Evolutionary conservation across 2,888 invertebrate genomes (phyloP).

Genomic region (Hyppa rectilinea): DNA sequence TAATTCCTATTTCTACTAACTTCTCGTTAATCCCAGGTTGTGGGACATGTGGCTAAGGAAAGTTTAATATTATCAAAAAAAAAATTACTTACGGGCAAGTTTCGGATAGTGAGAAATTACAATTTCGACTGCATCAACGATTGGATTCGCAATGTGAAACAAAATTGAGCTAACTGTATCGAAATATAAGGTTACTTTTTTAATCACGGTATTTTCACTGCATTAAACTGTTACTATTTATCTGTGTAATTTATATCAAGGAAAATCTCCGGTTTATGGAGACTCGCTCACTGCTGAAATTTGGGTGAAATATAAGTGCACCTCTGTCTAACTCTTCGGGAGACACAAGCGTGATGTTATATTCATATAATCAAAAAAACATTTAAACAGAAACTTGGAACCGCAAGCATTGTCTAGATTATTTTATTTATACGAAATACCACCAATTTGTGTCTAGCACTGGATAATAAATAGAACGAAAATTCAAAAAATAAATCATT

Average conservation of each 20-base stretch:
- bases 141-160: not conserved
- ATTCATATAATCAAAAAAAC: not conserved
- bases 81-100: not conserved
- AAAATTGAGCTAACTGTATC: not conserved
- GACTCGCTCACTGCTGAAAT: not conserved
- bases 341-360: not conserved
- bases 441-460: no score
- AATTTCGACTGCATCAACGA: not conserved
- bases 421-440: not conserved
- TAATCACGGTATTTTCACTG: not conserved
- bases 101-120: not conserved
- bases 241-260: not conserved
- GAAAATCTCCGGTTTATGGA: not conserved
- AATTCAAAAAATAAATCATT: slow-evolving; percentile 7
- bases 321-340: not conserved
- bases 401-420: not conserved
- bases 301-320: not conserved
- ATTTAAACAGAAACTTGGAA: not conserved
- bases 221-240: not conserved
- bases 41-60: no score
- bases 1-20: no score
- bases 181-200: not conserved
- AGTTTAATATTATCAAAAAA: no score
- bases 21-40: no score
- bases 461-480: not conserved